These are phyloP conservation scores for Centropyge bicolor DNA, from an alignment of 2,797 vertebrate genomes.

Conservation along the genomic window DNA sequence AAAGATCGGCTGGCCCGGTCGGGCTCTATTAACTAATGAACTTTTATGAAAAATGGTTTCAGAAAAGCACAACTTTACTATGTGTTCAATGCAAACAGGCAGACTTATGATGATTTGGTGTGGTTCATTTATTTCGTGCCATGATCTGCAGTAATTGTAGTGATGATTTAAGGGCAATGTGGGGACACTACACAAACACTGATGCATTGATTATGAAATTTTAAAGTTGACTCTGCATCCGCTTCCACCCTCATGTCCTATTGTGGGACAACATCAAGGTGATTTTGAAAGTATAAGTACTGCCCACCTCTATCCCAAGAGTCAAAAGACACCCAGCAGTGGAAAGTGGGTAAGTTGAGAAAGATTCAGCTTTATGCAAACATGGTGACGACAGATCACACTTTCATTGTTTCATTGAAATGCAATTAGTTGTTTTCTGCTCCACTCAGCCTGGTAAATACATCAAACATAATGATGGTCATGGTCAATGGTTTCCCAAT, in stretches of 20 bases:
- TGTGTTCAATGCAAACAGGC: background rate
- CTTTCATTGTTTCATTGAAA: background rate
- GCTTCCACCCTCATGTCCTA: background rate
- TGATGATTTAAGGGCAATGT: background rate
- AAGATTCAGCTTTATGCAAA: conserved; percentile 12
- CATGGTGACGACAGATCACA: background rate
- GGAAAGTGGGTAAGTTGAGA: conserved; percentile 18
- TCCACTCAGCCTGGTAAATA: background rate
- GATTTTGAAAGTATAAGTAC: background rate
- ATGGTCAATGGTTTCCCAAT: background rate
- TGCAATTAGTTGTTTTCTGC: background rate
- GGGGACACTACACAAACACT: background rate
- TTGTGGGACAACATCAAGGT: conserved; percentile 13
- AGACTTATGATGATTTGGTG: too few relatives aligned
- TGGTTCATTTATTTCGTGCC: background rate
- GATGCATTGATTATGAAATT: background rate
- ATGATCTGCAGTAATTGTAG: background rate
- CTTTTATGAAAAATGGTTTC: background rate
- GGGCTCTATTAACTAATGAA: background rate
- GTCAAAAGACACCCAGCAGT: conserved; percentile 1
- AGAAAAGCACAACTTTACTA: background rate
- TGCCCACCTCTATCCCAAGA: background rate
- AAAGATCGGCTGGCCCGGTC: background rate
- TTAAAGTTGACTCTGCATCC: background rate
- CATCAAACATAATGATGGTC: background rate